Conservation (phyloP, 2,797 vertebrate genomes). For the Enteromius anoplus region DNA sequence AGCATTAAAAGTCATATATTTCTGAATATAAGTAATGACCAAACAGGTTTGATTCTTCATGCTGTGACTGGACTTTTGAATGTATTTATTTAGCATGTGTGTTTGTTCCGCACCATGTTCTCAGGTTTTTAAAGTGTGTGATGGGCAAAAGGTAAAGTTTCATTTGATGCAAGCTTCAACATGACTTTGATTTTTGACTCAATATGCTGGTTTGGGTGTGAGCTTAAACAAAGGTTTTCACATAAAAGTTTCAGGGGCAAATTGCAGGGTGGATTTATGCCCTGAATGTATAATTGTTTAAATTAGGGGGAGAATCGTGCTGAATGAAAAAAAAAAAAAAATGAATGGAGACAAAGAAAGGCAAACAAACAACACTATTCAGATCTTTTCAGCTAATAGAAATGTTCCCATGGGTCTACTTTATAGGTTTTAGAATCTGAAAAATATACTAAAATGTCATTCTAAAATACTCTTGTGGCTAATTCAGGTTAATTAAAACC, state of each 20-base stretch:
- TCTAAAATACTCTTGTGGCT: not conserved
- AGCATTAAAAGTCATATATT: not conserved
- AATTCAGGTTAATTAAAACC: not conserved
- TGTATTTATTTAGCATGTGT: conserved; percentile 40
- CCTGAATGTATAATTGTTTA: conserved; percentile 46
- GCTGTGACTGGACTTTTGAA: conserved; percentile 42
- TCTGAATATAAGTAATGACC: conserved; percentile 31
- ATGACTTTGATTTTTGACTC: conserved; percentile 59
- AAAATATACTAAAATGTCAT: not conserved
- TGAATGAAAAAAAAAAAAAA: conserved; percentile 11
- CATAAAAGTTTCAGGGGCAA: conserved; percentile 52
- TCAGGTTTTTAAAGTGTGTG: conserved; percentile 32
- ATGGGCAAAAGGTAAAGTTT: conserved; percentile 42
- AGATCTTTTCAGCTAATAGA: not conserved
- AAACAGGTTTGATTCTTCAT: conserved; percentile 62
- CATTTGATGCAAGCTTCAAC: conserved; percentile 68
- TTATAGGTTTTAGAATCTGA: not conserved
- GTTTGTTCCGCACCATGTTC: conserved; percentile 29
- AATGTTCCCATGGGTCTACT: conserved; percentile 15
- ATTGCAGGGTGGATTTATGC: conserved; percentile 62
- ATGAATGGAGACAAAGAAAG: conserved; percentile 17
- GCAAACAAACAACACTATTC: not conserved
- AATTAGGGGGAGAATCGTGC: conserved; percentile 17
- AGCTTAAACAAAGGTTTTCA: conserved; percentile 52
- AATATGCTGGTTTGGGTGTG: conserved; percentile 61